phyloP scores from a whole-genome alignment of 2,113 vertebrate species.

The Gallinago media region DNA sequence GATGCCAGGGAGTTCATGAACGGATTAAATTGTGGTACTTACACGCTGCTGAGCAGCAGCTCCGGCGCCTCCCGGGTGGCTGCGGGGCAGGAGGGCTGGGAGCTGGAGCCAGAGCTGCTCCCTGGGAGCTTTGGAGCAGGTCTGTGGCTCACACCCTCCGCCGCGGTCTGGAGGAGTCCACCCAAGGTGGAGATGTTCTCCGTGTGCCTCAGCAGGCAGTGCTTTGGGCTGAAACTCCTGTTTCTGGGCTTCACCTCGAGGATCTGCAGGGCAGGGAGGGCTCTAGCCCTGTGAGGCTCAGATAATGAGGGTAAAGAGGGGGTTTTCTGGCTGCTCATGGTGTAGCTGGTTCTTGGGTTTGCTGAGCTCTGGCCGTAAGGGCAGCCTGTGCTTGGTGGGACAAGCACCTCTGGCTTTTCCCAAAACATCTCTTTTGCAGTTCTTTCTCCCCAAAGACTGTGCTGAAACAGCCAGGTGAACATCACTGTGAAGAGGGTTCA shows the following conservation, averaged over 20 bases:
- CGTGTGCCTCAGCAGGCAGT: neutral
- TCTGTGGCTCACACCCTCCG: accelerated
- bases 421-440: neutral
- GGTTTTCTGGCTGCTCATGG: neutral
- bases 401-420: neutral
- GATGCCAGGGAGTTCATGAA: neutral
- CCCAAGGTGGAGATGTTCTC: neutral
- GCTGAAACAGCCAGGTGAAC: accelerated
- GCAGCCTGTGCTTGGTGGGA: neutral
- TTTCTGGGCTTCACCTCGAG: neutral
- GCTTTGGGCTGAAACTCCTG: neutral
- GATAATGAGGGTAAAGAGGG: neutral
- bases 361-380: neutral
- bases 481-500: neutral
- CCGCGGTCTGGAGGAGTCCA: accelerated
- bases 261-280: neutral
- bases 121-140: neutral
- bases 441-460: neutral
- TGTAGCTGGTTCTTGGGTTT: accelerated
- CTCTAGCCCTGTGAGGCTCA: neutral
- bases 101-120: neutral
- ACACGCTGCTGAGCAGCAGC: neutral
- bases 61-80: accelerated
- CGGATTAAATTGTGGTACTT: neutral
- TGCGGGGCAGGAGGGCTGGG: neutral